Evolutionary conservation across 2,797 vertebrate genomes (phyloP).

Genomic region (Manis crassicaudata): DNA sequence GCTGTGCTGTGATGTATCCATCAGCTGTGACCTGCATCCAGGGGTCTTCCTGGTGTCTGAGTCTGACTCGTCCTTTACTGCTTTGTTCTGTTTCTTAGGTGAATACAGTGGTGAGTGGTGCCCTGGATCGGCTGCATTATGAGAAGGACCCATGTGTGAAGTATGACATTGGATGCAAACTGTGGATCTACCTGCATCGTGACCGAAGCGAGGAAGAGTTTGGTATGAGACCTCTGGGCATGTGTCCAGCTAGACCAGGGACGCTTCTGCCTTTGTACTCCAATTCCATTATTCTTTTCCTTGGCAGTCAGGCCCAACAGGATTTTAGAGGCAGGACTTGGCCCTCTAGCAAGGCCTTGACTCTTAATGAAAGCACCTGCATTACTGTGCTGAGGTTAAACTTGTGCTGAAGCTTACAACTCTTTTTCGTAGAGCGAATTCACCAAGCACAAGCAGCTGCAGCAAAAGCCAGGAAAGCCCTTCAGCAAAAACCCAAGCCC

Average conservation of each 20-base stretch:
- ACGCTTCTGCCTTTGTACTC: neutral
- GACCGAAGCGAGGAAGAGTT: slow-evolving; percentile 97
- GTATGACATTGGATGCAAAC: slow-evolving; percentile 96
- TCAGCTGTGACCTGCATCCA: neutral
- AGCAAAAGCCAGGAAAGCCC: slow-evolving; percentile 97
- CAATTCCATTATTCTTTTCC: neutral
- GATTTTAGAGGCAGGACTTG: neutral
- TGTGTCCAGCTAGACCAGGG: neutral
- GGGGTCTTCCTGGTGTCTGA: neutral
- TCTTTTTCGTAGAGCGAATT: slow-evolving; percentile 91
- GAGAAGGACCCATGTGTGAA: slow-evolving; percentile 99
- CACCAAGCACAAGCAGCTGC: slow-evolving; percentile 98
- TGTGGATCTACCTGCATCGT: slow-evolving; percentile 98
- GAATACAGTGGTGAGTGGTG: slow-evolving; percentile 98
- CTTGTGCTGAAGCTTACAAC: neutral
- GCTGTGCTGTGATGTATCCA: neutral
- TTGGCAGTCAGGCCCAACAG: neutral
- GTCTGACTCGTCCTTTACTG: neutral
- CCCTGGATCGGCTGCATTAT: slow-evolving; percentile 96
- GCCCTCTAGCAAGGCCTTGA: accelerated
- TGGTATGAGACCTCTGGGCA: slow-evolving; percentile 85
- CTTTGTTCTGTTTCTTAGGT: slow-evolving; percentile 87
- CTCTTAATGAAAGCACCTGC: neutral
- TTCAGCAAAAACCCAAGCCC: slow-evolving; percentile 98
- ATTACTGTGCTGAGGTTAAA: neutral